A percentile compares a stretch with the other conserved stretches of the same genome.
phyloP scores from a whole-genome alignment of 2,888 invertebrate species.

The Taphrorychus bicolor region DNA sequence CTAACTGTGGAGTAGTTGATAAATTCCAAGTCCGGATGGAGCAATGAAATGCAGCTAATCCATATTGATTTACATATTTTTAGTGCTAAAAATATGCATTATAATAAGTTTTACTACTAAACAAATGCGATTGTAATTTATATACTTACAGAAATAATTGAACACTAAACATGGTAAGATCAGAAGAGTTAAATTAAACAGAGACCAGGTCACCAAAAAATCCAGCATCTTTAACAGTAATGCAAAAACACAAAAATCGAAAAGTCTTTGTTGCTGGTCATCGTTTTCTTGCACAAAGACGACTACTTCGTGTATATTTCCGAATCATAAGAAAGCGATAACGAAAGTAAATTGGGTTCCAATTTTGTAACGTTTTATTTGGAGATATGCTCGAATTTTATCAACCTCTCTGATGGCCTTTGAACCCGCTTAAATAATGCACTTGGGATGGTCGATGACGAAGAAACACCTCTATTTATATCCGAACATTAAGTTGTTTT shows the following conservation, averaged over 20 bases:
- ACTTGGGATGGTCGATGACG: background rate
- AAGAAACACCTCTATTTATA: background rate
- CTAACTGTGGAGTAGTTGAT: constrained; percentile 62
- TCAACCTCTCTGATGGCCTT: constrained; percentile 15
- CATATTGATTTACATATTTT: constrained; percentile 51
- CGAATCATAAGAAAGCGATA: constrained; percentile 13
- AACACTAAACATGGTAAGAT: constrained; percentile 48
- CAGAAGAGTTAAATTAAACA: constrained; percentile 48
- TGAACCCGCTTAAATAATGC: constrained; percentile 24
- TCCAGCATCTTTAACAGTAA: constrained; percentile 47
- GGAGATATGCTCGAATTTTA: constrained; percentile 18
- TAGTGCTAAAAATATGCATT: constrained; percentile 51
- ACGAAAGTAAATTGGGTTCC: constrained; percentile 1
- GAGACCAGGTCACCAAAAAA: constrained; percentile 47
- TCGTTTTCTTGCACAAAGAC: constrained; percentile 23
- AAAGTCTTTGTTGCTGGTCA: background rate
- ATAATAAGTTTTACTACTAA: background rate
- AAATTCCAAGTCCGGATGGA: constrained; percentile 57
- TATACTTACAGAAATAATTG: constrained; percentile 51
- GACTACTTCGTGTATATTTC: constrained; percentile 1
- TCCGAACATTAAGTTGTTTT: background rate
- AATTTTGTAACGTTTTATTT: constrained; percentile 14
- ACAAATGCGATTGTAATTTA: background rate
- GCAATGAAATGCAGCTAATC: constrained; percentile 51
- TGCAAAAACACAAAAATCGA: background rate